Evolutionary conservation across 2,113 vertebrate species (phyloP).

Genomic region (Acinonyx jubatus): DNA sequence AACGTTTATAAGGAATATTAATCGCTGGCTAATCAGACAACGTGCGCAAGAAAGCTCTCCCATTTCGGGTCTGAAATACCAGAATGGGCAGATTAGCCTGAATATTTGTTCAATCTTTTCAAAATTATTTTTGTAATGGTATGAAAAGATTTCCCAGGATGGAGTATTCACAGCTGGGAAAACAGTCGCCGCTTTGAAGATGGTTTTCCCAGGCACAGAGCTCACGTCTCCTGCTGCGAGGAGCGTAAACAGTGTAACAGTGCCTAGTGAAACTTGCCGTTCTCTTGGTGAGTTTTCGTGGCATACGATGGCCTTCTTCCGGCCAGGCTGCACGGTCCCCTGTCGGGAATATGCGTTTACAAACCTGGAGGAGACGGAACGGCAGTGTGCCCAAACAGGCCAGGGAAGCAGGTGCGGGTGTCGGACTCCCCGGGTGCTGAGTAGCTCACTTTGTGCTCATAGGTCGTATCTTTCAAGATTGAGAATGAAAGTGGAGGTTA

Average conservation of each 20-base stretch:
- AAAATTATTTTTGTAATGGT: conserved; percentile 84
- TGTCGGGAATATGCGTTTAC: background rate
- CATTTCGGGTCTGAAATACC: conserved; percentile 65
- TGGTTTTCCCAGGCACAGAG: conserved; percentile 87
- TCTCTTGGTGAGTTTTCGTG: conserved; percentile 69
- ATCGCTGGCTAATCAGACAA: conserved; percentile 11
- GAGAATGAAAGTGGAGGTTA: background rate
- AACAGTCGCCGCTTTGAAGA: conserved; percentile 90
- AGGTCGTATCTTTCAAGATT: background rate
- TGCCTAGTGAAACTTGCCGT: conserved; percentile 43
- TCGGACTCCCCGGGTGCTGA: too few relatives aligned
- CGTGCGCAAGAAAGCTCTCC: conserved; percentile 9
- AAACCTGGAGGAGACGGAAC: background rate
- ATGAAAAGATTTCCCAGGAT: conserved; percentile 88
- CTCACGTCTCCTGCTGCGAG: conserved; percentile 85
- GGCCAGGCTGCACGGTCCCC: conserved; percentile 18
- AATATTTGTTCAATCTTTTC: conserved; percentile 83
- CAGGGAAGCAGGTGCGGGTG: fast-evolving
- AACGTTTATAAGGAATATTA: background rate
- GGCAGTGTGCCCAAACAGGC: background rate
- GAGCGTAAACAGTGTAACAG: conserved; percentile 83
- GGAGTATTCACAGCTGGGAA: conserved; percentile 88
- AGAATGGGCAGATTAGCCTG: conserved; percentile 77
- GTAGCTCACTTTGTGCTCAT: background rate
- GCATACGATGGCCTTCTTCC: conserved; percentile 62